Evolutionary conservation across 1,140 invertebrate species (phyloP), one percentile per base, ranked within the genome.

Genomic region (Glossosoma conforme): DNA sequence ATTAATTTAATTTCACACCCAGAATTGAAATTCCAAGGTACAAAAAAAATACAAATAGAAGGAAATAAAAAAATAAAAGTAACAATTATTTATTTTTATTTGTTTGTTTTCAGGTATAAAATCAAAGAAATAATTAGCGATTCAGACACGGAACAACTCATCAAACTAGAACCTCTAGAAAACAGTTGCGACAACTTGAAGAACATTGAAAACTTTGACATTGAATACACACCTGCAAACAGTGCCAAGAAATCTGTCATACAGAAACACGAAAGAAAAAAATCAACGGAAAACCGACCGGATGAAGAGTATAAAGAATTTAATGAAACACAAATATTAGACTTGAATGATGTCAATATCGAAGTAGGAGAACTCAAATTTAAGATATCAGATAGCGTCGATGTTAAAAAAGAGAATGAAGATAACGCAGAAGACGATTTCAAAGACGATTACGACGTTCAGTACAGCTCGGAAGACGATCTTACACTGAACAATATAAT

Each of bases 381-480:
- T n/a, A 32, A 49, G 20, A 18, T 21, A 3, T 19, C 21, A n/a
- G 22, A 15, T 8, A 18, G 40, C n/a, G 24, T 38, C 13, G 22
- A 10, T 3, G 17, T 14, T 38, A 14, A 25, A 38, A n/a, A 28
- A n/a, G 8, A 20, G 32, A 41, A 30, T 37, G 17, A 1, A 13
- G 37, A 47, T 5, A 22, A 51, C 5, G 21, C 13, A n/a, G 33
- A 36, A 15, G n/a, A n/a, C n/a, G n/a, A n/a, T n/a, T n/a, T n/a
- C n/a, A n/a, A n/a, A n/a, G n/a, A 28, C n/a, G 6, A 10, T 8
- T n/a, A 42, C 15, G 40, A 35, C 15, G 43, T 25, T 33, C 33
- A 47, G 18, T 58, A 58, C 33, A 58, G 56, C 19, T 58, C 56
- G 0, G 56, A 58, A 10, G 56, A 58, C 30, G 33, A 58, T 35